Percentiles rank a stretch among this genome's conserved stretches.
Conservation (phyloP, 64 coral and sea anemone genomes). For the Trachythela sp. region DNA sequence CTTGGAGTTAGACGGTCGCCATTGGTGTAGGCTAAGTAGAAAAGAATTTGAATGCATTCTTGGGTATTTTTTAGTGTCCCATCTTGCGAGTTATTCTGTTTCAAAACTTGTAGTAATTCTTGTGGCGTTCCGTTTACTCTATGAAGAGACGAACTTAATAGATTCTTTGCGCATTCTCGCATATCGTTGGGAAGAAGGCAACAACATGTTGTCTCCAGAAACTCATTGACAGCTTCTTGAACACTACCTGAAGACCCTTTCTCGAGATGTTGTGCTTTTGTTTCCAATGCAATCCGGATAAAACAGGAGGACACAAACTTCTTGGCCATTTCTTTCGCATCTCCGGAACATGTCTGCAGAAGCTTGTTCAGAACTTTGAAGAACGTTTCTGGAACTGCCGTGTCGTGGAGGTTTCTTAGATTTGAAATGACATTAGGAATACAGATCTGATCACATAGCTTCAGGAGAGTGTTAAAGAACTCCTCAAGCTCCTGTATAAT, state of each 20-base stretch:
- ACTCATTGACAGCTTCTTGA: neutral
- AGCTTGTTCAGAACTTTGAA: neutral
- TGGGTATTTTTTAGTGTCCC: neutral
- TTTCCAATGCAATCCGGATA: neutral
- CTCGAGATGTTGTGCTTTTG: neutral
- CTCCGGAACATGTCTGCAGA: neutral
- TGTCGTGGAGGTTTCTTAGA: neutral
- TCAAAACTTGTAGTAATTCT: neutral
- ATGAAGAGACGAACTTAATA: neutral
- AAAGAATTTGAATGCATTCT: slow-evolving; percentile 2
- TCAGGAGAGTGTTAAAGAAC: neutral
- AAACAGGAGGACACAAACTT: neutral
- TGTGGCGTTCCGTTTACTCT: neutral
- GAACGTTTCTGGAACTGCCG: neutral
- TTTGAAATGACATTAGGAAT: neutral
- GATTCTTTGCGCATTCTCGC: neutral
- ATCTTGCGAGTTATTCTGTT: neutral
- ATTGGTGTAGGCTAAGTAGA: neutral
- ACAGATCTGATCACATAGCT: slow-evolving; percentile 15
- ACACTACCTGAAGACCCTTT: neutral
- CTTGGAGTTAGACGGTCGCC: neutral
- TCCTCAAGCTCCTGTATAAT: neutral
- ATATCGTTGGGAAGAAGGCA: neutral
- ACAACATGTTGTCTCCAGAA: neutral
- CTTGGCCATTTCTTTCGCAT: neutral